These are phyloP conservation scores for Dipodomys stephensi DNA, from an alignment of 2,113 vertebrate species.

Conservation along the genomic window DNA sequence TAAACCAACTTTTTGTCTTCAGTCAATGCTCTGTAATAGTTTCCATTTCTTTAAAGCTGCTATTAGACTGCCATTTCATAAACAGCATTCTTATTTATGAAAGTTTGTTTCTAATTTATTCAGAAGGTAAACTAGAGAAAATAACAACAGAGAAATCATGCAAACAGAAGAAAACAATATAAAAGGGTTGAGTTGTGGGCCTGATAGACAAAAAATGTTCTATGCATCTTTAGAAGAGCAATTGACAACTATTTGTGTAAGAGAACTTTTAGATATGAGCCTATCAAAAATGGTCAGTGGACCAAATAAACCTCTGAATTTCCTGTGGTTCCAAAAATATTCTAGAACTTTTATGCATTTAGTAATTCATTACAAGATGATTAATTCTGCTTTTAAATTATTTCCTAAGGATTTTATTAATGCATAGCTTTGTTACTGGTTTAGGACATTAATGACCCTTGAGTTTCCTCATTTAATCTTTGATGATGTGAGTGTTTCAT, in stretches of 20 bases:
- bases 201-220: neutral
- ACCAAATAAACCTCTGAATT: constrained; percentile 25
- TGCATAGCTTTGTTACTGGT: neutral
- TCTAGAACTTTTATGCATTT: constrained; percentile 18
- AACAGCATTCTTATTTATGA: constrained; percentile 1
- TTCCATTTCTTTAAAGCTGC: neutral
- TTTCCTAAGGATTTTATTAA: neutral
- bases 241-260: neutral
- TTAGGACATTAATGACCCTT: neutral
- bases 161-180: neutral
- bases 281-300: neutral
- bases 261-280: constrained; percentile 5
- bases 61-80: neutral
- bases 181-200: neutral
- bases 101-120: constrained; percentile 8
- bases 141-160: neutral
- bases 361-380: constrained; percentile 6
- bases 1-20: neutral
- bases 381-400: constrained; percentile 42
- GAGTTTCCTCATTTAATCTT: constrained; percentile 40
- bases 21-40: neutral
- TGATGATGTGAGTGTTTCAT: neutral
- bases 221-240: neutral
- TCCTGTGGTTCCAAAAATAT: constrained; percentile 6
- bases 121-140: neutral